Evolutionary conservation across 2,888 invertebrate genomes (phyloP).

Genomic region (Drosophila antonietae): DNA sequence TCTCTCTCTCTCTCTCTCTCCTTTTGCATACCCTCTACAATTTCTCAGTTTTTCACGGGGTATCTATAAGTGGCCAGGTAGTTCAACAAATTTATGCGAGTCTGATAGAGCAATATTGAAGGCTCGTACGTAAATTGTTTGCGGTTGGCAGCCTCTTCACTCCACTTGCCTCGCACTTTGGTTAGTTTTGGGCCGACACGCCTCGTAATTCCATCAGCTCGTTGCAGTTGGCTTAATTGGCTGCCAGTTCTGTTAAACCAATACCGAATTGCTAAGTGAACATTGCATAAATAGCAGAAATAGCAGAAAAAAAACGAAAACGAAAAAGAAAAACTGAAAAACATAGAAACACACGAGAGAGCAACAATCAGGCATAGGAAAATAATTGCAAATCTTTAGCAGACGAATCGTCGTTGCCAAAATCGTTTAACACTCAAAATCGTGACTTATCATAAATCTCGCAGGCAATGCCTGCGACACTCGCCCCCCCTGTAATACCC

Average conservation of each 20-base stretch:
- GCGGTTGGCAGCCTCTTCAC: conserved; percentile 4
- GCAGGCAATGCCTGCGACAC: conserved; percentile 33
- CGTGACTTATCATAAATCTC: conserved; percentile 79
- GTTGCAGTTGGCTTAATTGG: conserved; percentile 59
- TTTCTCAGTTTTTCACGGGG: background rate
- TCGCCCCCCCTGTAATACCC: conserved; percentile 22
- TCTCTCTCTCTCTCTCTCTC: too few species aligned
- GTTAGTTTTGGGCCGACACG: conserved; percentile 21
- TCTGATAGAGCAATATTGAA: conserved; percentile 11
- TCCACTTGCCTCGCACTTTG: conserved; percentile 23
- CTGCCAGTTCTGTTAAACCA: conserved; percentile 48
- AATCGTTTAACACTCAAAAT: conserved; percentile 52
- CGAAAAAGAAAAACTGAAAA: background rate
- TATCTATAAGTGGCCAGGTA: background rate
- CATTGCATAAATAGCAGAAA: conserved; percentile 29
- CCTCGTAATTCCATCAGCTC: conserved; percentile 63
- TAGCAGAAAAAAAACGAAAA: background rate
- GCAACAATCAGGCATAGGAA: background rate
- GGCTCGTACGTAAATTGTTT: conserved; percentile 28
- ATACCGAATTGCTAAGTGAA: conserved; percentile 20
- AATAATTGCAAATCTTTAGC: conserved; percentile 40
- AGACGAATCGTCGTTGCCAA: conserved; percentile 33
- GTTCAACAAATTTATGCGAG: conserved; percentile 11
- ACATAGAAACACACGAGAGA: background rate
- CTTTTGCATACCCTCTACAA: background rate